Evolutionary conservation across 2,888 invertebrate genomes (phyloP), one percentile per base, ranked within the genome.

Genomic region (Cetonia aurata): DNA sequence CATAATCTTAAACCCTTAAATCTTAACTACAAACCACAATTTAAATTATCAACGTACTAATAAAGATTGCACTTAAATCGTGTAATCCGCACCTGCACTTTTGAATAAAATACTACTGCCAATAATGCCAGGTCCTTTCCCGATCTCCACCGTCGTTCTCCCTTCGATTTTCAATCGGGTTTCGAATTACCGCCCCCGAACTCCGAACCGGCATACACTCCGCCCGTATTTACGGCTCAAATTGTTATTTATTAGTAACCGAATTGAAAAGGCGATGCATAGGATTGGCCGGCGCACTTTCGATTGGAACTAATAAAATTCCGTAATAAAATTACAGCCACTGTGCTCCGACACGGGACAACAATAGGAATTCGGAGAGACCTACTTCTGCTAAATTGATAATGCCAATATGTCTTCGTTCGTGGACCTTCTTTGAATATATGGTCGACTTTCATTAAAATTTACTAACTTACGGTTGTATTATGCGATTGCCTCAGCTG

Each of bases 241-340:
- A 70, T 66, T 70, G 70, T 70, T 70, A 70, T 70, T 70, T 70
- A 70, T 70, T 65, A 56, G 70, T 57, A 56, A 55, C 70, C 55
- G 66, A 65, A 67, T 70, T 71, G 70, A 71, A 71, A 71, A 67
- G 70, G 67, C 67, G 67, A 67, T 71, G 52, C 67, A 56, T 55
- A 66, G 60, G 69, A 69, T 69, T 69, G 69, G 67, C 67, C 48
- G 55, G 62, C 62, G 48, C 46, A 67, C 67, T 67, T 67, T 67
- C 67, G 67, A 67, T 67, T 67, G 56, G 53, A 60, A 69, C 60
- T 69, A 62, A 69, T 69, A 69, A 69, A 69, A 69, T 69, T 62
- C 60, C 53, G 69, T 69, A 69, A 69, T 69, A 69, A 69, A 69
- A 69, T 69, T 69, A 69, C 69, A 53, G 17, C 53, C 53, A 60